Conservation (phyloP, 1,140 invertebrate genomes). For the Cotesia vestalis region DNA sequence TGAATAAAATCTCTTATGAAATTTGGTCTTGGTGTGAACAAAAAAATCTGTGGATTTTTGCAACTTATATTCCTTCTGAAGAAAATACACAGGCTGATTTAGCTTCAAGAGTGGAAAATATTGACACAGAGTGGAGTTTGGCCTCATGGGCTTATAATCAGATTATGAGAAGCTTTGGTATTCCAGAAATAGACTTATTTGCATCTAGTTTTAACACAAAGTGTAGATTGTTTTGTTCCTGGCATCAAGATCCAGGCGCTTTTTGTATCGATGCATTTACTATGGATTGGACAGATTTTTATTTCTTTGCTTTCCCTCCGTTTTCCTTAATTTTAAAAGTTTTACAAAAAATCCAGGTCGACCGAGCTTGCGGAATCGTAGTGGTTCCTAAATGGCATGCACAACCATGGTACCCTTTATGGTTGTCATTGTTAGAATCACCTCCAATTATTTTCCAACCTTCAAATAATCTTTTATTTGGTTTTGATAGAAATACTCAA, state of each 20-base stretch:
- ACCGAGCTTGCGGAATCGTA: conserved; percentile 21
- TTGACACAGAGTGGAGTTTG: too few species aligned
- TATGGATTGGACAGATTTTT: conserved; percentile 12
- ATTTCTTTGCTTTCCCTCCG: conserved; percentile 32
- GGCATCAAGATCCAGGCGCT: conserved; percentile 24
- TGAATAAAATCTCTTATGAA: too few species aligned
- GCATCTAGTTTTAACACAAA: conserved; percentile 12
- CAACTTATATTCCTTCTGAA: conserved; percentile 14
- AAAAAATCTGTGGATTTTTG: conserved; percentile 3
- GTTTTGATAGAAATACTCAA: too few species aligned
- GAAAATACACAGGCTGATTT: too few species aligned
- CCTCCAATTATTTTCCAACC: conserved; percentile 15
- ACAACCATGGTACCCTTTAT: conserved; percentile 30
- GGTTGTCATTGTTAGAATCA: conserved; percentile 13
- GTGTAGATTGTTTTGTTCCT: conserved; percentile 1
- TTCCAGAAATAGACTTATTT: conserved; percentile 20
- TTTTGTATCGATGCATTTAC: conserved; percentile 25
- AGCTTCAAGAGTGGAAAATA: too few species aligned
- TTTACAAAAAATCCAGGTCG: conserved; percentile 17
- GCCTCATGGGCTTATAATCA: background rate
- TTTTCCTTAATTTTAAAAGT: conserved; percentile 24
- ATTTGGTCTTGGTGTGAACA: conserved; percentile 22
- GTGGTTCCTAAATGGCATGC: conserved; percentile 30
- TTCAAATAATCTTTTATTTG: conserved; percentile 6
- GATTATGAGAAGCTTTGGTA: background rate